Evolutionary conservation across 2,888 invertebrate genomes (phyloP), one percentile per base, ranked within the genome.

Genomic region (Papilio elwesi): DNA sequence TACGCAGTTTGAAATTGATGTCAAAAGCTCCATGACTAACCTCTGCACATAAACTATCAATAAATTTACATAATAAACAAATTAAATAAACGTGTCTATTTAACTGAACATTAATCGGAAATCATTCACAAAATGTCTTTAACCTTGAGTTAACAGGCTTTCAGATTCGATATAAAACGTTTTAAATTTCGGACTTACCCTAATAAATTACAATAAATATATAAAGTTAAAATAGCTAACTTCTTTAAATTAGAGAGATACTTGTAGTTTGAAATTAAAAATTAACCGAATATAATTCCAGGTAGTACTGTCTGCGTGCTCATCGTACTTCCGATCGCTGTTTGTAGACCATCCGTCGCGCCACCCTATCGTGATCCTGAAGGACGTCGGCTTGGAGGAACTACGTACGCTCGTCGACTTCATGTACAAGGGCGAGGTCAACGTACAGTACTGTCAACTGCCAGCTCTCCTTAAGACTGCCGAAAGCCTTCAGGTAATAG

Each of bases 361-460:
- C 82, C 98, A 98, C 91, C 98, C 98, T 85, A 98, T 98, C 90
- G 98, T 98, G 91, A 98, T 98, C 91, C 96, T 98, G 85, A 98
- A 98, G 94, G 98, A 98, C 97, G 98, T 98, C 88, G 96, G 97
- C 87, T 97, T 97, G 92, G 95, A 97, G 88, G 98, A 98, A 94
- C 95, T 98, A 87, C 96, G 97, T 90, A 98, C 98, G 82, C 96
- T 98, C 88, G 97, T 98, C 90, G 98, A 98, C 95, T 98, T 98
- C 96, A 98, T 98, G 98, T 98, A 98, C 95, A 97, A 97, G 94
- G 98, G 98, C 87, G 98, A 98, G 94, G 98, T 98, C 85, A 98
- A 98, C 96, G 97, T 98, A 87, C 97, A 98, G 94, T 97, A 97
- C 93, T 97, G 97, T 95, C 97, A 97, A 94, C 95, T 98, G 89